phyloP scores from a whole-genome alignment of 2,797 vertebrate species.

The Artibeus jamaicensis region DNA sequence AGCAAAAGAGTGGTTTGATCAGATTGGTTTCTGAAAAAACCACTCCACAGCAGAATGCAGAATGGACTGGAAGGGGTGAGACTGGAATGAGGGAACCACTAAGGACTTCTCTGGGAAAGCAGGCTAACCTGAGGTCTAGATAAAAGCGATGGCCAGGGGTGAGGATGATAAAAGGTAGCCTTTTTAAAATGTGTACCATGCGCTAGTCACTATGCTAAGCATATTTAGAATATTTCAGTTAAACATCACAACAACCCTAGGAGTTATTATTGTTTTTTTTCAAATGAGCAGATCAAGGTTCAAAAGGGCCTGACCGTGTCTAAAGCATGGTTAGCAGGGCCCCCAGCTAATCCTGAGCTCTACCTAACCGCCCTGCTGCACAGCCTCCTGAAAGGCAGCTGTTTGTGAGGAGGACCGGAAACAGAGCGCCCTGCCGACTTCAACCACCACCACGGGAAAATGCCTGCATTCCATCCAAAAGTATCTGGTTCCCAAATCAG shows the following conservation, averaged over 20 bases:
- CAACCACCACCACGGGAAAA: not conserved
- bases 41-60: not conserved
- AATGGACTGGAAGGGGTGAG: not conserved
- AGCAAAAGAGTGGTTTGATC: not conserved
- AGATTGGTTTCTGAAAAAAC: not conserved
- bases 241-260: not conserved
- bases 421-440: not conserved
- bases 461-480: constrained; percentile 23
- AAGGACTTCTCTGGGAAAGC: not conserved
- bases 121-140: not conserved
- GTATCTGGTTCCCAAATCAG: constrained; percentile 22
- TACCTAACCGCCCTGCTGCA: not conserved
- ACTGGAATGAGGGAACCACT: not conserved
- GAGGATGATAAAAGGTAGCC: not conserved
- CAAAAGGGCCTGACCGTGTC: not conserved
- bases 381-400: not conserved
- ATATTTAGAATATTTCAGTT: not conserved
- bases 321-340: not conserved
- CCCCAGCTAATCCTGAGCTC: not conserved
- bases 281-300: not conserved
- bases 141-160: not conserved
- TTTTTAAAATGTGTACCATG: not conserved
- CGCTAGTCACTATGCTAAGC: not conserved
- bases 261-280: not conserved
- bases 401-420: not conserved